Percentiles rank a stretch among this genome's conserved stretches.
These are phyloP conservation scores for Callionymus lyra DNA, from an alignment of 2,113 vertebrate species.

Conservation along the genomic window DNA sequence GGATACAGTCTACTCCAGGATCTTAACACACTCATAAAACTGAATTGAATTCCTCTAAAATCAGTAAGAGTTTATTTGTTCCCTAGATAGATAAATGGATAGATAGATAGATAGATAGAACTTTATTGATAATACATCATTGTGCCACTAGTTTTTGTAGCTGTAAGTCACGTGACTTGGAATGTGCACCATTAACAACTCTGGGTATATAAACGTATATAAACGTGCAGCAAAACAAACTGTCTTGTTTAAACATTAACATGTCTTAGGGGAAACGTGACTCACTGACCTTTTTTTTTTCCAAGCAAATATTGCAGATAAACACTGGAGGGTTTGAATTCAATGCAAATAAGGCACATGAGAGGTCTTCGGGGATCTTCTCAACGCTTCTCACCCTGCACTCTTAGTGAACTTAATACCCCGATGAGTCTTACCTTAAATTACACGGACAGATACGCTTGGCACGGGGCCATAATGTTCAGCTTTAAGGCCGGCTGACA, in stretches of 20 bases:
- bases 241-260: slow-evolving; percentile 11
- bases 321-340: slow-evolving; percentile 1
- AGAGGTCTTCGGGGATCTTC: not conserved
- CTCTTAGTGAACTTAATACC: not conserved
- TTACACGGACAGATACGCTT: not conserved
- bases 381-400: not conserved
- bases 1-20: too few species aligned
- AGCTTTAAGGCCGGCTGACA: not conserved
- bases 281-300: not conserved
- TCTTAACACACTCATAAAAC: too few species aligned
- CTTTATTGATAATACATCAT: too few species aligned
- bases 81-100: too few species aligned
- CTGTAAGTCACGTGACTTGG: too few species aligned
- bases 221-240: slow-evolving; percentile 18
- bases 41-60: too few species aligned
- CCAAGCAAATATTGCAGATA: slow-evolving; percentile 1
- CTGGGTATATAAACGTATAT: not conserved
- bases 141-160: too few species aligned
- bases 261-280: slow-evolving; percentile 11
- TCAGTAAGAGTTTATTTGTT: too few species aligned
- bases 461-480: not conserved
- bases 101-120: too few species aligned
- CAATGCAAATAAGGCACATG: slow-evolving; percentile 2
- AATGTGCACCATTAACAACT: too few species aligned
- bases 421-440: not conserved